phyloP scores from a whole-genome alignment of 1,140 invertebrate species.

The Neomicropteryx cornuta region DNA sequence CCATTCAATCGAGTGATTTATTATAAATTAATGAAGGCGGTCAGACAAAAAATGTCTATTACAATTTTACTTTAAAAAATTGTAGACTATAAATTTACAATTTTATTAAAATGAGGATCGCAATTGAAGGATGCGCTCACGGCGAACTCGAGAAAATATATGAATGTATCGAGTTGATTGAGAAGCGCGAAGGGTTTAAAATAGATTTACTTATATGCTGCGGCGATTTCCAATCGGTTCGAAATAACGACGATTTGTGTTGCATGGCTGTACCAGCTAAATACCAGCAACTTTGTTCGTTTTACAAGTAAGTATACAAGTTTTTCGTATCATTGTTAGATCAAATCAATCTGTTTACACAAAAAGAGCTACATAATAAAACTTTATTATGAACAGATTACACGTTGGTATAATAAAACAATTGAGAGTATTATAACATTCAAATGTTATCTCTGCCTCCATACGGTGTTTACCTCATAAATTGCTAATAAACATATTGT shows the following conservation, averaged over 20 bases:
- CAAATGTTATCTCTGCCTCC: too few relatives aligned
- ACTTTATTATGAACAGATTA: too few relatives aligned
- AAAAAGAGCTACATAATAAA: too few relatives aligned
- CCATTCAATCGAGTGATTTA: too few relatives aligned
- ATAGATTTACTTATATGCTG: constrained; percentile 91
- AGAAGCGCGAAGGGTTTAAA: constrained; percentile 58
- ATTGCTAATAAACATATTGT: too few relatives aligned
- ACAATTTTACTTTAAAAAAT: too few relatives aligned
- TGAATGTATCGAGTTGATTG: constrained; percentile 61
- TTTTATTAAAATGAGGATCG: constrained; percentile 86
- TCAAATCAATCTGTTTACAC: constrained; percentile 3
- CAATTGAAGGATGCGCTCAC: constrained; percentile 95
- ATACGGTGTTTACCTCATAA: too few relatives aligned
- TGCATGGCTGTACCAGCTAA: constrained; percentile 95
- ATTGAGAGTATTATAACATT: too few relatives aligned
- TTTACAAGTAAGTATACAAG: constrained; percentile 80
- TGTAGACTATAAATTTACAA: too few relatives aligned
- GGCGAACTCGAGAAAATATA: constrained; percentile 96
- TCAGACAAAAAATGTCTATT: too few relatives aligned
- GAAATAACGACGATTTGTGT: constrained; percentile 66
- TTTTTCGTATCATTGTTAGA: not conserved
- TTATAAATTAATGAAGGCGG: too few relatives aligned
- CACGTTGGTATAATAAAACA: too few relatives aligned
- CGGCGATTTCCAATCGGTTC: constrained; percentile 90
- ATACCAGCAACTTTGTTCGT: constrained; percentile 82